Conservation (phyloP, 2,888 invertebrate genomes). For the Leptinotarsa juncta region DNA sequence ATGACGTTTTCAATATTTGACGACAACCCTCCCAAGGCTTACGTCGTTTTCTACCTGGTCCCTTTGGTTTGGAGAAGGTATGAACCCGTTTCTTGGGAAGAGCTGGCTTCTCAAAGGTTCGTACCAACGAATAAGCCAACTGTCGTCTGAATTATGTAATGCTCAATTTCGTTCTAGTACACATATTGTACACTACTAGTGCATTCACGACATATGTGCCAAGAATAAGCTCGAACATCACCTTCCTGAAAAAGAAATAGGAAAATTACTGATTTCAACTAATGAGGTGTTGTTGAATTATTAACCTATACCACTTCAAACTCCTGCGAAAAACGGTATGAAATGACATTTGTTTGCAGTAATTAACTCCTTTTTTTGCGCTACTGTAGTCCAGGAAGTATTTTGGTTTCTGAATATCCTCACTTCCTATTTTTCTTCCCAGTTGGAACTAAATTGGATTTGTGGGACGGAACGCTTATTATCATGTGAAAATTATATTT, state of each 20-base stretch:
- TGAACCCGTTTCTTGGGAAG: not conserved
- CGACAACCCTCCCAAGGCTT: not conserved
- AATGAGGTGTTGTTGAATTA: not conserved
- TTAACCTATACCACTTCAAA: not conserved
- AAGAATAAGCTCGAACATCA: not conserved
- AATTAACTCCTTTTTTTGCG: slow-evolving; percentile 6
- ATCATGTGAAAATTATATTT: slow-evolving; percentile 5
- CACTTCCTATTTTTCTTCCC: slow-evolving; percentile 3
- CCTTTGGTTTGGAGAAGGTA: slow-evolving; percentile 7
- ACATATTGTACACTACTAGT: not conserved
- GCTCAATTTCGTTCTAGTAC: slow-evolving; percentile 1
- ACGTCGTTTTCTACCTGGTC: not conserved
- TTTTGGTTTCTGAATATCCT: not conserved
- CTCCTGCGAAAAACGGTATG: not conserved
- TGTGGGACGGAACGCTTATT: not conserved
- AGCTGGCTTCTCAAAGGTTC: slow-evolving; percentile 1
- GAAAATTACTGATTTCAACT: no score
- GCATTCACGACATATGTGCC: not conserved
- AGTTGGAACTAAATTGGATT: not conserved
- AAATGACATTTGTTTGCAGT: not conserved
- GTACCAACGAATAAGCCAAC: not conserved
- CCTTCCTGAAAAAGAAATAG: not conserved
- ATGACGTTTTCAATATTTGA: not conserved
- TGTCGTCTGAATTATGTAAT: not conserved
- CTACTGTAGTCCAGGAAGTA: not conserved